These are phyloP conservation scores for Netelia inedita DNA, from an alignment of 2,888 invertebrate species.

Conservation along the genomic window DNA sequence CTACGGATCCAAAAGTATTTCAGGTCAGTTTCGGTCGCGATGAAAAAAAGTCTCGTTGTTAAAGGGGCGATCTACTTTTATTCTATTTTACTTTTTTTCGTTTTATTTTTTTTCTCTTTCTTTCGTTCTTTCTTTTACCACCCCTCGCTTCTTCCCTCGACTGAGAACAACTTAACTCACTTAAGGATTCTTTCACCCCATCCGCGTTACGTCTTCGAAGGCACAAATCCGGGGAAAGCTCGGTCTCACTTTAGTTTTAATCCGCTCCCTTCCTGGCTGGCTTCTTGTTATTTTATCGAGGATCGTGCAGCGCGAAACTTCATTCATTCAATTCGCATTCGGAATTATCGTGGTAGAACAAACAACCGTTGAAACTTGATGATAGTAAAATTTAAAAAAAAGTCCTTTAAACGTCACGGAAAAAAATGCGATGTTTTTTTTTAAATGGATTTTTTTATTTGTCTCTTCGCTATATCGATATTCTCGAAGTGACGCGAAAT, in stretches of 20 bases:
- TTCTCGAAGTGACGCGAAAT: too few relatives aligned
- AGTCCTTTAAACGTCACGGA: too few relatives aligned
- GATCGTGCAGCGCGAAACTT: slow-evolving; percentile 2
- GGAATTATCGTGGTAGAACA: neutral
- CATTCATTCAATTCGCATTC: neutral
- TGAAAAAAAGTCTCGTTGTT: too few relatives aligned
- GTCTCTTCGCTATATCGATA: too few relatives aligned
- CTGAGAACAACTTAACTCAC: slow-evolving; percentile 18
- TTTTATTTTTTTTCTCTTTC: neutral
- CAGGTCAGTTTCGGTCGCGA: too few relatives aligned
- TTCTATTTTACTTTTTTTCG: neutral
- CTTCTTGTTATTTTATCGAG: slow-evolving; percentile 23
- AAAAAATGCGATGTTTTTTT: too few relatives aligned
- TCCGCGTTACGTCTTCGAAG: neutral
- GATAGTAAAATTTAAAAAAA: too few relatives aligned
- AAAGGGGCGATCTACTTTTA: too few relatives aligned
- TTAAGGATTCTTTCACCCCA: slow-evolving; percentile 27
- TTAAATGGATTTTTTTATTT: too few relatives aligned
- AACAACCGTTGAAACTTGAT: too few relatives aligned
- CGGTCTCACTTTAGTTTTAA: slow-evolving; percentile 10
- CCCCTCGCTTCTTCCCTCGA: slow-evolving; percentile 8
- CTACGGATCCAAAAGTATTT: too few relatives aligned
- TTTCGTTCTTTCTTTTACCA: neutral
- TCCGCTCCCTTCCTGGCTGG: neutral
- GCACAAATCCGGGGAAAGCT: neutral